phyloP scores from a whole-genome alignment of 1,140 invertebrate species.

The Aphelenchoides besseyi region DNA sequence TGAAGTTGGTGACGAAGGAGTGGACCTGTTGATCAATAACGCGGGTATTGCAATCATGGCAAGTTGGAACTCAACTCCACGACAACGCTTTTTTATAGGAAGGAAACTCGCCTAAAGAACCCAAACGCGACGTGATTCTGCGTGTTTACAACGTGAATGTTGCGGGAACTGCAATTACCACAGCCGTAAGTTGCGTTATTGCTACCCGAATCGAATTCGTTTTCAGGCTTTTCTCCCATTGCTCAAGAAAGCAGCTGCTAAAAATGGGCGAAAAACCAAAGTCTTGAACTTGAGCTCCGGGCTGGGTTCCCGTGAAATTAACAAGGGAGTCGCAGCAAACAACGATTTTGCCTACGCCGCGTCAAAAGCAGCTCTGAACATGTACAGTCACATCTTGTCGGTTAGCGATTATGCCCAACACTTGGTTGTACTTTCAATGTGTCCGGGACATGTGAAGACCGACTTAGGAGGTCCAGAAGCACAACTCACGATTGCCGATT shows the following conservation, averaged over 20 bases:
- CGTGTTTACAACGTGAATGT: background rate
- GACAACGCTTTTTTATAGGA: background rate
- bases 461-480: background rate
- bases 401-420: background rate
- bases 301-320: background rate
- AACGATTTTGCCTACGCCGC: background rate
- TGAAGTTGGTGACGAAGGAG: background rate
- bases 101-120: background rate
- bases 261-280: background rate
- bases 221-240: background rate
- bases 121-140: background rate
- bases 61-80: background rate
- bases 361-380: background rate
- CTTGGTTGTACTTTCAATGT: background rate
- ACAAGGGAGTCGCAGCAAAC: background rate
- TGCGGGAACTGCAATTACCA: background rate
- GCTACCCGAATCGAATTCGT: background rate
- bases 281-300: background rate
- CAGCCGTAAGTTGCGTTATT: background rate
- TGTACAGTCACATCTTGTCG: background rate
- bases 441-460: background rate
- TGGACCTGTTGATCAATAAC: background rate
- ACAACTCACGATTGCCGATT: background rate
- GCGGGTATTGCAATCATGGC: background rate
- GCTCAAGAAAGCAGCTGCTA: background rate